Evolutionary conservation across 1,140 invertebrate genomes (phyloP), one percentile per base, ranked within the genome.

Genomic region (Caligus rogercresseyi): DNA sequence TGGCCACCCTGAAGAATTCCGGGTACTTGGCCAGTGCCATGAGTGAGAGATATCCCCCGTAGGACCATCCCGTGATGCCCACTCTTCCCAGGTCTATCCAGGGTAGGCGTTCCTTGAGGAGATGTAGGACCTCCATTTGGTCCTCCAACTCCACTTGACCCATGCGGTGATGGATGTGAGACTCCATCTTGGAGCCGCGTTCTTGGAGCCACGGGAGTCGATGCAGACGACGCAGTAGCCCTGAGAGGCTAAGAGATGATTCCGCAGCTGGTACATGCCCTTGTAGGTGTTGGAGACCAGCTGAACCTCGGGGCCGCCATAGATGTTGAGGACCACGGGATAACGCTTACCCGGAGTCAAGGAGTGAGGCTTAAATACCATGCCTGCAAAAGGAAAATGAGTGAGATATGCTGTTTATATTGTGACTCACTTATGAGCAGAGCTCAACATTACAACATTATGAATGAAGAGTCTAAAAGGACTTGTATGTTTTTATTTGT

Each of bases 11-110:
- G 71, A 91, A 91, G 53, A 88, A 75, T 65, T 86, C 79, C 1
- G 86, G 84, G 72, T 84, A 81, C 54, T 87, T 86, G 67, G 85
- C 84, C 18, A 91, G 73, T 2, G 83, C 88, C 80, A 90, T 86
- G 23, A 90, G 76, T 68, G 84, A 88, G 2, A 90, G 77, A 74
- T 90, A 90, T 19, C 87, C 85, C 80, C 92, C 95, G 72, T 98
- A 98, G 54, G 93, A 97, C 94, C 94, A 98, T 3, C 95, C 95
- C 72, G 94, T 89, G 67, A 98, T 89, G 3, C 88, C 94, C 1
- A 99, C 82, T 61, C 94, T 79, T 66, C 81, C 80, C 75, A 94
- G 80, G 73, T 98, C 94, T 65, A 98, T 90, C 68, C 83, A 95
- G 31, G 83, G 82, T 11, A 14, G 14, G 24, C n/a, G 16, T 60